Base-by-base conservation (phyloP, 2,113 vertebrate genomes). In the Chionomys nivalis region DNA sequence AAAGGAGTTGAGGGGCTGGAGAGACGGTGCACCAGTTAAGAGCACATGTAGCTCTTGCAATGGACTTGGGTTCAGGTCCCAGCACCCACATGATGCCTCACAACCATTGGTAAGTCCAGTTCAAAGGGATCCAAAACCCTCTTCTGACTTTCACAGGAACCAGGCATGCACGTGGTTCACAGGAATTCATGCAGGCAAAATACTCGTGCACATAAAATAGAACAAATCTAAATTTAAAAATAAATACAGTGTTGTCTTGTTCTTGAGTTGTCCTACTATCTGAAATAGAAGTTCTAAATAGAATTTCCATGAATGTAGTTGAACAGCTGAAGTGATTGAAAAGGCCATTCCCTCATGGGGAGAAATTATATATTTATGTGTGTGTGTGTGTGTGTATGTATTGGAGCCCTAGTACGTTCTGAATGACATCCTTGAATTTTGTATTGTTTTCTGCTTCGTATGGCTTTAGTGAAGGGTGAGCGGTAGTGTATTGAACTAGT, bases 211-310 rank as follows among this genome's bases (percentile, higher is more conserved):
- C n/a, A 42, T 42, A 63, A 28, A 58, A 81, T 7, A 81, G 7
- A n/a, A 14, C 1, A 28, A 42, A 63, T 28, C 5, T 66, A 44
- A 8, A 14, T 76, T 78, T 36, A 31, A 86, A 68, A 36, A 86
- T 82, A 44, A 85, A 49, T 49, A 49, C 47, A 66, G 39, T 44
- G 16, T 65, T 55, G 16, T 83, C 76, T 61, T 89, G 49, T 91
- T 83, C 76, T 61, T 89, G 49, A 93, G 26, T 91, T 94, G 5
- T 66, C 39, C 55, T 42, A 47, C 58, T 89, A 55, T 14, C 73
- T 85, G 68, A 87, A 94, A 81, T 82, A 26, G 91, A 93, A 90
- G 42, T 94, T 87, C 52, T 78, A 39, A 85, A 36, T 81, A 87
- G 28, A 52, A 66, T 61, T 93, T 61, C 87, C n/a, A 94, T 13